These are phyloP conservation scores for Brachymystax lenok DNA, from an alignment of 2,797 vertebrate genomes.

Conservation along the genomic window DNA sequence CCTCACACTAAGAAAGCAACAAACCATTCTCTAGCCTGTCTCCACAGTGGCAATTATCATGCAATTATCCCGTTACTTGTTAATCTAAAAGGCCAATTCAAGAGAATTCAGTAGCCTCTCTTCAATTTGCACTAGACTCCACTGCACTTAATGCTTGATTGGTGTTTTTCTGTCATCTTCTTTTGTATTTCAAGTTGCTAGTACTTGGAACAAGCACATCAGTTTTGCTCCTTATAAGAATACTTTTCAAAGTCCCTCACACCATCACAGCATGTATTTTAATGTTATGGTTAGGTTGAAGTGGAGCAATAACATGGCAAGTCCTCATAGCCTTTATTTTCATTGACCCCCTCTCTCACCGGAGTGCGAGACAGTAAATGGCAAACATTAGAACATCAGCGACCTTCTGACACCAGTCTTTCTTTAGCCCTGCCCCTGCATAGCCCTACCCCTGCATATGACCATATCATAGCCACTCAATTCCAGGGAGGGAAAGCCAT, in stretches of 20 bases:
- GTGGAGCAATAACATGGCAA: not conserved
- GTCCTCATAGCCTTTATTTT: not conserved
- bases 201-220: not conserved
- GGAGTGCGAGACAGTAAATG: not conserved
- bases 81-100: conserved; percentile 3
- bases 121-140: not conserved
- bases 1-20: not conserved
- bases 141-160: not conserved
- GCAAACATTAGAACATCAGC: conserved; percentile 7
- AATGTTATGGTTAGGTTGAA: not conserved
- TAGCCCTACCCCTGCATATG: conserved; percentile 36
- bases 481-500: conserved; percentile 32
- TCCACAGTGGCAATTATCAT: conserved; percentile 12
- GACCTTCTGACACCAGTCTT: conserved; percentile 2
- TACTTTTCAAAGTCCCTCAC: not conserved
- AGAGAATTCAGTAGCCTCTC: not conserved
- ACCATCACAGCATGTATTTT: not conserved
- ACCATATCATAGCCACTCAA: conserved; percentile 40
- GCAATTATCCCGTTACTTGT: conserved; percentile 5
- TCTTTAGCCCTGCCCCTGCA: conserved; percentile 22
- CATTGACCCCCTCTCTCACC: not conserved
- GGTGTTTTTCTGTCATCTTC: not conserved
- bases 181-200: not conserved
- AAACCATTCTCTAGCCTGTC: conserved; percentile 1
- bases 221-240: not conserved